Base-by-base conservation (phyloP, 37 sponge, comb jelly and placozoan genomes). In the Cliona cf. orientalis region DNA sequence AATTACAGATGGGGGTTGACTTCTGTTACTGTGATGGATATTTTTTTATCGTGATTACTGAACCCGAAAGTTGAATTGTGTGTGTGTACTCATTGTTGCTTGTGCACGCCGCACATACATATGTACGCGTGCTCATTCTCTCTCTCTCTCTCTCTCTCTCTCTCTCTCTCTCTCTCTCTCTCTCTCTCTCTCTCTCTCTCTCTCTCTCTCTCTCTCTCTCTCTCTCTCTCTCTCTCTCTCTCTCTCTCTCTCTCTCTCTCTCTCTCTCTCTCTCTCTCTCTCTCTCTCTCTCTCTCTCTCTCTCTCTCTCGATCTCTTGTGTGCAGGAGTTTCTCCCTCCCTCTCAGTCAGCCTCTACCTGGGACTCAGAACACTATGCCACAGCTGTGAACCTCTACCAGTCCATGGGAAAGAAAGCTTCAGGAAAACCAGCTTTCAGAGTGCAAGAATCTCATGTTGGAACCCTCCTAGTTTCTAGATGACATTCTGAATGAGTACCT, bases 371-470 rank as follows among this genome's bases (percentile, higher is more conserved):
- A n/a, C 69, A 76, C 2, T 69, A 66, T 58, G 62, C 61, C 5
- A 36, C 69, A 29, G 77, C 71, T 46, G 11, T 74, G 3, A 63
- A 34, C 11, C 81, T 90, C 42, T 80, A 86, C 66, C 42, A 84
- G n/a, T 42, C 58, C 3, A 58, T 84, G 1, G 75, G 75, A 31
- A 72, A 34, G 19, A 82, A 72, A 43, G 40, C 73, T 2, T 72
- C 82, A 2, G 82, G 82, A 29, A 82, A 71, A 72, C 82, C 82
- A 71, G 82, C 73, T 1, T 71, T 45, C 37, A 71, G 72, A 29
- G n/a, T 82, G 38, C 72, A 82, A 12, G 36, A 38, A 31, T 82
- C 82, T 35, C 9, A 39, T 64, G 82, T 82, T 3, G 82, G 82
- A 43, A 62, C 59, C 22, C 64, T 82, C n/a, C 58, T 80, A 11